Conservation (phyloP, 2,113 vertebrate species). For the Rhombomys opimus region DNA sequence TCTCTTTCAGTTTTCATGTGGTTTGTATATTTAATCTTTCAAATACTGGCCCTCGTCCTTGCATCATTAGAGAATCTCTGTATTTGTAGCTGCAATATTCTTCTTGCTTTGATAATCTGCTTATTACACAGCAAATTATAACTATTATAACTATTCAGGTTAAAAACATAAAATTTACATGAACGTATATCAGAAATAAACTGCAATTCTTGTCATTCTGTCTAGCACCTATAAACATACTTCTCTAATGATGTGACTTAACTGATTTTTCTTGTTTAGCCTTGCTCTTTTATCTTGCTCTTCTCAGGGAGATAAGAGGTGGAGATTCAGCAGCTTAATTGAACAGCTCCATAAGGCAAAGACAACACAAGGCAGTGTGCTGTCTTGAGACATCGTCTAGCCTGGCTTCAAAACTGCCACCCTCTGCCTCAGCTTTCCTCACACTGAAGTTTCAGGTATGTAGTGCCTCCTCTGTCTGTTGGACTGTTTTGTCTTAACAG, state of each 20-base stretch:
- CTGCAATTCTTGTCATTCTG: not conserved
- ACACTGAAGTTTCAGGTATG: not conserved
- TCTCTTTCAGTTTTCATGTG: not conserved
- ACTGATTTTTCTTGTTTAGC: not conserved
- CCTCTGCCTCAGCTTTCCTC: not conserved
- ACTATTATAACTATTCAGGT: conserved; percentile 5
- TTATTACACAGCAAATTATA: not conserved
- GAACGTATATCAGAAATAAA: not conserved
- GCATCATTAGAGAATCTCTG: conserved; percentile 7
- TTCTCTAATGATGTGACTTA: conserved; percentile 6
- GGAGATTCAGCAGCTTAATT: not conserved
- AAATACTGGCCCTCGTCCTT: not conserved
- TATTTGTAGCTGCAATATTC: not conserved
- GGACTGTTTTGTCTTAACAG: not conserved
- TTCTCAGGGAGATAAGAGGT: not conserved
- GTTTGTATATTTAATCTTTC: conserved; percentile 5
- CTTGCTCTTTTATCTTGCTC: not conserved
- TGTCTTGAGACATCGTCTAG: not conserved
- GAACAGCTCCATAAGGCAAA: not conserved
- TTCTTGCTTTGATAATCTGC: not conserved
- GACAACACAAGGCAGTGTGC: not conserved
- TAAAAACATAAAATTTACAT: conserved; percentile 42
- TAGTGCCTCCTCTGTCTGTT: not conserved
- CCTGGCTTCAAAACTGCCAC: not conserved
- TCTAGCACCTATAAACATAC: not conserved